Evolutionary conservation across 2,113 vertebrate species (phyloP), one percentile per base, ranked within the genome.

Genomic region (Aramus guarauna): DNA sequence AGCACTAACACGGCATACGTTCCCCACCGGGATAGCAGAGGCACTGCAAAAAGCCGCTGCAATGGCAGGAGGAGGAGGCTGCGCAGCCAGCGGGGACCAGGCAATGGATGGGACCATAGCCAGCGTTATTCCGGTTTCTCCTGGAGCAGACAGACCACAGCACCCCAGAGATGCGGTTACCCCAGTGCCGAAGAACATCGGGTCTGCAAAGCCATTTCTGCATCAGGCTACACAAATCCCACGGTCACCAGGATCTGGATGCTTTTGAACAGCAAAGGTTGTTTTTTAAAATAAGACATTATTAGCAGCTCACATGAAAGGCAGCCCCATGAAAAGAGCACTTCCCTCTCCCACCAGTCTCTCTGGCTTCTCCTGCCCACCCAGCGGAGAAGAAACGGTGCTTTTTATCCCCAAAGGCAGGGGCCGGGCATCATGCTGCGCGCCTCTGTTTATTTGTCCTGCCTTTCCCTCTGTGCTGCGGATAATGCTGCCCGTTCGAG

Each of bases 351-450:
- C 24, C 3, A 0, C 2, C 0, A 36, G 36, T 15, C 55, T 36
- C 63, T 12, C 18, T 1, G 0, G 30, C 72, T 83, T 71, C 4
- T 4, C 41, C 50, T 3, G 4, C 30, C 30, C 3, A 2, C 47
- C 48, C 6, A 3, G 21, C 8, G 2, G 19, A 50, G 78, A 68
- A 56, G 88, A 62, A 56, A 50, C 2, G 0, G 12, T 27, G 47
- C 41, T 19, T 93, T 85, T 79, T 68, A 62, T 90, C 55, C 68
- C 53, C 62, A 24, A 62, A 63, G 27, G 27, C 19, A n/a, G 43
- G 45, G 68, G 47, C 30, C 1, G 1, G 24, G 64, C 74, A 27
- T 18, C 9, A 3, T 68, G 59, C 66, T 55, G 50, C 3, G 4
- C 1, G 2, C n/a, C 55, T 36, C n/a, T 56, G 19, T 43, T 59